Conservation (phyloP, 2,888 invertebrate genomes). For the Calliphora vomitoria region DNA sequence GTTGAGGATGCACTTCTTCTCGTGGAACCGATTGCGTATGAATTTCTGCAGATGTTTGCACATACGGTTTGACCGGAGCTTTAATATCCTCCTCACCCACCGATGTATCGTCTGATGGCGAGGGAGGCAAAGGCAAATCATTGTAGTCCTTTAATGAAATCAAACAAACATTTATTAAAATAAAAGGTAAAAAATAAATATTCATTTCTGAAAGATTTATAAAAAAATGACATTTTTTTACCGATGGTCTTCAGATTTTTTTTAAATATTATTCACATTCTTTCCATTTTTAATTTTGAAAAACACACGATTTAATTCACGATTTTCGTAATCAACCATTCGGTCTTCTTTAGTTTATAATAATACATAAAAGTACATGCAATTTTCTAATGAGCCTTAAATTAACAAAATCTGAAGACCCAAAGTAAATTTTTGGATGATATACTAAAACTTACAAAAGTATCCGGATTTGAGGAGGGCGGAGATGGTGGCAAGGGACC, state of each 20-base stretch:
- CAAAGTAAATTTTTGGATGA: too few relatives aligned
- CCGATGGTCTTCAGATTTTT: too few relatives aligned
- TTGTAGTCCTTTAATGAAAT: slow-evolving; percentile 79
- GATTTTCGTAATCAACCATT: too few relatives aligned
- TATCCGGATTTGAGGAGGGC: slow-evolving; percentile 81
- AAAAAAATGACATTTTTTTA: too few relatives aligned
- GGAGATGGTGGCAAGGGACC: slow-evolving; percentile 85
- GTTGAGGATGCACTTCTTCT: slow-evolving; percentile 64
- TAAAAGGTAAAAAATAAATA: not conserved
- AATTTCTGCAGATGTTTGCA: slow-evolving; percentile 73
- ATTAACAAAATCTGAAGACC: too few relatives aligned
- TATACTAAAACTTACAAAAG: slow-evolving; percentile 73
- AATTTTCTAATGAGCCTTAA: too few relatives aligned
- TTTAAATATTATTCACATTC: too few relatives aligned
- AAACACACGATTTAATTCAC: too few relatives aligned
- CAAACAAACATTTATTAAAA: not conserved
- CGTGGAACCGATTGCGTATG: slow-evolving; percentile 69
- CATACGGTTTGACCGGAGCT: slow-evolving; percentile 70
- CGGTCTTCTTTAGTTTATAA: too few relatives aligned
- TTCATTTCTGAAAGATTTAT: not conserved
- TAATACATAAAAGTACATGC: too few relatives aligned
- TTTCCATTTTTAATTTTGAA: too few relatives aligned
- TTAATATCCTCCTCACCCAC: slow-evolving; percentile 84
- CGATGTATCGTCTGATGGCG: slow-evolving; percentile 86
- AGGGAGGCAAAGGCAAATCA: slow-evolving; percentile 91